phyloP scores from a whole-genome alignment of 2,888 invertebrate species.

The Apomyelois bistriatella region DNA sequence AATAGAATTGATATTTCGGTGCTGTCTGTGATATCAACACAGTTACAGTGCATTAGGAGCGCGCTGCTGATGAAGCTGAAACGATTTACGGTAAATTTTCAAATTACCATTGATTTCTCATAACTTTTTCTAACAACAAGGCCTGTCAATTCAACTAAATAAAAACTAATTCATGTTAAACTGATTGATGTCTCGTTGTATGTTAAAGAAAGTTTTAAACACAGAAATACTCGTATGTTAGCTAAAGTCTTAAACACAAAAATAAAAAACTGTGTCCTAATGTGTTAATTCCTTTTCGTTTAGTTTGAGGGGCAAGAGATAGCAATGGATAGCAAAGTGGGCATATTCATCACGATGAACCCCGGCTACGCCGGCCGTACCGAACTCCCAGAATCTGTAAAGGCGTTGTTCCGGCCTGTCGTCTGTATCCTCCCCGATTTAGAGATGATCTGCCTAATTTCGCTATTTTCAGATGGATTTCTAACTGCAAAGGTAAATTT shows the following conservation, averaged over 20 bases:
- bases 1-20: constrained; percentile 96
- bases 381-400: constrained; percentile 94
- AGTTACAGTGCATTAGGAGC: constrained; percentile 92
- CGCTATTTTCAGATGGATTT: constrained; percentile 95
- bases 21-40: constrained; percentile 94
- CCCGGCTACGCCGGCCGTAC: constrained; percentile 96
- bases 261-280: no score
- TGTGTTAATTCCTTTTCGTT: constrained; percentile 18
- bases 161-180: no score
- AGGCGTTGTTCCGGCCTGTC: constrained; percentile 94
- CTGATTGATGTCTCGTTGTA: no score
- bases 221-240: no score
- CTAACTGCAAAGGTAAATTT: constrained; percentile 89
- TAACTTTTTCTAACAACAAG: no score
- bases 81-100: constrained; percentile 80
- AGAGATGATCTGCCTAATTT: constrained; percentile 95
- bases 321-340: constrained; percentile 89
- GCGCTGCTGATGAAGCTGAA: constrained; percentile 88
- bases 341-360: constrained; percentile 97
- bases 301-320: constrained; percentile 93
- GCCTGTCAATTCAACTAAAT: no score
- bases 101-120: no score
- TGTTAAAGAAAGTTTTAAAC: no score
- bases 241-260: no score
- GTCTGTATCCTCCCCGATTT: constrained; percentile 95